These are phyloP conservation scores for Neoascia interrupta DNA, from an alignment of 2,888 invertebrate genomes.

Conservation along the genomic window DNA sequence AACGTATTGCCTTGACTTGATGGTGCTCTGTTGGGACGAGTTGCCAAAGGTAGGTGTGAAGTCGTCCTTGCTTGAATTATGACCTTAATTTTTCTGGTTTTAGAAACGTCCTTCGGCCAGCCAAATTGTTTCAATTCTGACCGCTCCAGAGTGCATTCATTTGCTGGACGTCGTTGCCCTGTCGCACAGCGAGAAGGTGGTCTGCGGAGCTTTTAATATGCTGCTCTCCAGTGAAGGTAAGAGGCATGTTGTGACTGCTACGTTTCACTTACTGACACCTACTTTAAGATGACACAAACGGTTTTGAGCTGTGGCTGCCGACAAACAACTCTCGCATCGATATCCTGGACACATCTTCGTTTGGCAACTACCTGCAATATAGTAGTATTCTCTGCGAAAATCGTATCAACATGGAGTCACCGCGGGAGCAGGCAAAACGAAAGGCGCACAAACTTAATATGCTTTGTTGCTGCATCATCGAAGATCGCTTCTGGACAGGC, in stretches of 20 bases:
- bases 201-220: slow-evolving; percentile 81
- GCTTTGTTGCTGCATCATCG: slow-evolving; percentile 84
- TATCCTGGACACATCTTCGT: slow-evolving; percentile 81
- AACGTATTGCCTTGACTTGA: slow-evolving; percentile 93
- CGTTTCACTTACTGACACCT: too few relatives aligned
- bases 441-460: slow-evolving; percentile 76
- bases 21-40: slow-evolving; percentile 98
- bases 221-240: slow-evolving; percentile 80
- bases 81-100: not conserved
- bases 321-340: slow-evolving; percentile 85
- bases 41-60: slow-evolving; percentile 81
- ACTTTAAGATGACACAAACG: slow-evolving; percentile 81
- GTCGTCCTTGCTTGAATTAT: not conserved
- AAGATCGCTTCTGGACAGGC: slow-evolving; percentile 92
- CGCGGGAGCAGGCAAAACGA: slow-evolving; percentile 49
- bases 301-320: slow-evolving; percentile 88
- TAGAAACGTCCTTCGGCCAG: slow-evolving; percentile 93
- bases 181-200: slow-evolving; percentile 84
- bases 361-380: slow-evolving; percentile 83
- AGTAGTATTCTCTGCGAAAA: slow-evolving; percentile 79
- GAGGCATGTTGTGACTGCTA: not conserved
- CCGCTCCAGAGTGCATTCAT: slow-evolving; percentile 96
- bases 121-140: slow-evolving; percentile 94
- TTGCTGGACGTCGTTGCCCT: slow-evolving; percentile 89
- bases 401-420: slow-evolving; percentile 72